phyloP scores from a whole-genome alignment of 2,888 invertebrate genomes.

The Trachelus stipa region DNA sequence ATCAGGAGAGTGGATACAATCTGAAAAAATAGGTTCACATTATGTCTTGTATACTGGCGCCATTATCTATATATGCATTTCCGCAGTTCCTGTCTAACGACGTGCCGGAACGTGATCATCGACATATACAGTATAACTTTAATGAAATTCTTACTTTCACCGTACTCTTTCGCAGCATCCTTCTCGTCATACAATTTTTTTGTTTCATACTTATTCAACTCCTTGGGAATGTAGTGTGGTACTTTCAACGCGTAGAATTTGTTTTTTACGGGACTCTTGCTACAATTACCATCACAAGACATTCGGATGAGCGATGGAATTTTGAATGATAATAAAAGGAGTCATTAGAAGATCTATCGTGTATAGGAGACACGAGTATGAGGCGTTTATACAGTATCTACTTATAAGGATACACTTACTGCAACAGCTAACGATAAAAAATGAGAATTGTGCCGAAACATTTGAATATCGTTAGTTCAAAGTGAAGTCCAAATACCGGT shows the following conservation, averaged over 20 bases:
- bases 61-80: not conserved
- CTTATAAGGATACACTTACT: not conserved
- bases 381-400: not conserved
- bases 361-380: not conserved
- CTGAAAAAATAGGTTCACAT: slow-evolving; percentile 33
- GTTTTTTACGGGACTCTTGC: not conserved
- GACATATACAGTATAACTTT: slow-evolving; percentile 25
- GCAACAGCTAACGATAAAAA: not conserved
- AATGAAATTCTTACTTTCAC: slow-evolving; percentile 55
- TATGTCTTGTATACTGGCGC: not conserved
- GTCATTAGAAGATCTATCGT: not conserved
- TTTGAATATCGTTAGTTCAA: not conserved
- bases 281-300: not conserved
- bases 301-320: not conserved
- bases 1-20: slow-evolving; percentile 44
- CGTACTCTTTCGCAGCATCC: slow-evolving; percentile 28
- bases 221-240: not conserved
- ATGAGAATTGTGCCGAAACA: not conserved
- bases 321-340: too few species aligned
- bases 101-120: slow-evolving; percentile 26
- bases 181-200: slow-evolving; percentile 2
- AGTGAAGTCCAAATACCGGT: not conserved
- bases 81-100: not conserved
- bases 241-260: not conserved
- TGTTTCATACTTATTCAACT: not conserved